Evolutionary conservation across 2,888 invertebrate genomes (phyloP), one percentile per base, ranked within the genome.

Genomic region (Megaustenia siamemsis): DNA sequence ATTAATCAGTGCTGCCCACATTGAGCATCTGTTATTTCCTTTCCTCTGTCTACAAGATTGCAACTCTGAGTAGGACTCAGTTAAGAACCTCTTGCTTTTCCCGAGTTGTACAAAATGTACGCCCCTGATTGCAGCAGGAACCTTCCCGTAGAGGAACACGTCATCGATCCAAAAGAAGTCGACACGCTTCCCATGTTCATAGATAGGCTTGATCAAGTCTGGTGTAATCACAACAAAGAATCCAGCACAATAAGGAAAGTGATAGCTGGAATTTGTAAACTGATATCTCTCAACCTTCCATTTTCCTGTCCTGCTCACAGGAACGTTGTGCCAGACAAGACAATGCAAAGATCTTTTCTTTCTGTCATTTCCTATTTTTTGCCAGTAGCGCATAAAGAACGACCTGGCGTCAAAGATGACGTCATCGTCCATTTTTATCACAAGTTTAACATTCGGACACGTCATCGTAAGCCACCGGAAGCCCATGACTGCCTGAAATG

Each of bases 131-230:
- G 63, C 3, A 8, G 32, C 63, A 28, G 85, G 85, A 10, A 85
- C 85, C 85, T 81, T 81, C n/a, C 85, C 85, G 56, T 85, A 85
- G 6, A 81, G 60, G 43, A 85, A 85, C 6, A 85, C 77, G 32
- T 85, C 85, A 53, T 85, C 85, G 32, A 85, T 85, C 85, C 85
- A 85, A 43, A 85, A 85, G 53, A 85, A 85, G 60, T 81, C 76
- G 6, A 77, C 6, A 18, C n/a, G 32, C 28, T 81, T 85, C 6
- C 63, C 80, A 18, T 63, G 21, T 6, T 40, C 12, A 81, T 85
- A 85, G 49, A 85, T 85, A 21, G 66, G 63, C 28, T 43, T 53
- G 66, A 85, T 71, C 5, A 85, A 32, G 76, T 85, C 85, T n/a
- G 85, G 75, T 2, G 76, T 76, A 18, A 85, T 40, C 1, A 80